Percentiles rank a stretch among this genome's conserved stretches.
These are phyloP conservation scores for Myzus persicae DNA, from an alignment of 1,140 invertebrate species.

Conservation along the genomic window DNA sequence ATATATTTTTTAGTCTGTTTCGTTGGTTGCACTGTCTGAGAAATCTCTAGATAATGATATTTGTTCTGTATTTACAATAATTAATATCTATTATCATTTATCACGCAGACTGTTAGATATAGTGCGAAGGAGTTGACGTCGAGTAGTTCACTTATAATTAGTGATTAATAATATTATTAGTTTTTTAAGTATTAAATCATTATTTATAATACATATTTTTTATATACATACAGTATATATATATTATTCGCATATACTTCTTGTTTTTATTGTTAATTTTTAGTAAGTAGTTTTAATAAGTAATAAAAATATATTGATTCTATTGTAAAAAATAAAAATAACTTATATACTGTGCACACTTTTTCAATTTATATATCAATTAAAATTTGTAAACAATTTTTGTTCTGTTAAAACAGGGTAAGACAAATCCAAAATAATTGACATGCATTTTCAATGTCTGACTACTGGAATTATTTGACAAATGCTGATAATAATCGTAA, in stretches of 20 bases:
- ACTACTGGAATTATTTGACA: not conserved
- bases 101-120: constrained; percentile 37
- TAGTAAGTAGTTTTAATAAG: not conserved
- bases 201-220: not conserved
- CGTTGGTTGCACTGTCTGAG: not conserved
- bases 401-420: not conserved
- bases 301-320: not conserved
- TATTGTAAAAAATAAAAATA: not conserved
- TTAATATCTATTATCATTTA: constrained; percentile 30
- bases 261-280: not conserved
- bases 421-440: not conserved
- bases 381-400: not conserved
- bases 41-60: not conserved
- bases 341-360: not conserved
- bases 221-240: not conserved
- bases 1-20: not conserved
- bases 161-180: not conserved
- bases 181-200: not conserved
- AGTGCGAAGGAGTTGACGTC: not conserved
- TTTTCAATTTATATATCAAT: not conserved
- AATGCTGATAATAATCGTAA: constrained; percentile 3
- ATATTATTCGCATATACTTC: not conserved
- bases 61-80: not conserved
- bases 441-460: not conserved
- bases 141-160: not conserved